Conservation (phyloP, 1,140 invertebrate genomes). For the Penaeus japonicus region DNA sequence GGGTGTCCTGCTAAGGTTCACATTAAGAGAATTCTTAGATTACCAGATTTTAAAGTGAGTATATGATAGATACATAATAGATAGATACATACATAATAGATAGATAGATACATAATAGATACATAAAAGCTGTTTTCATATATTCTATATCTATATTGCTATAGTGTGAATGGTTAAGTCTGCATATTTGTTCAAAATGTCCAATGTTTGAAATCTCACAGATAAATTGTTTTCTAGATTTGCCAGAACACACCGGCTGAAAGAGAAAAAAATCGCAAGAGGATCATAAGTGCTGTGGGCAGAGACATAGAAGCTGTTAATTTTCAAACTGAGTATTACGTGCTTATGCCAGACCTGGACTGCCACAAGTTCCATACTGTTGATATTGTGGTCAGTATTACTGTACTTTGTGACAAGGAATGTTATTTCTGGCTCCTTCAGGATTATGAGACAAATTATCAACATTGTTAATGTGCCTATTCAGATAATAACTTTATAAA, state of each 20-base stretch:
- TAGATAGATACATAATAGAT: no score
- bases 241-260: background rate
- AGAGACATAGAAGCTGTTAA: background rate
- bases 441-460: no score
- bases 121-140: no score
- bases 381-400: conserved; percentile 3
- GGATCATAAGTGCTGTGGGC: background rate
- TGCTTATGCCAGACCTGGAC: background rate
- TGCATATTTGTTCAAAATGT: no score
- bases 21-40: conserved; percentile 17
- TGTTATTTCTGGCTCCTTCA: no score
- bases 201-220: background rate
- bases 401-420: background rate
- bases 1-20: conserved; percentile 7
- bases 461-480: no score
- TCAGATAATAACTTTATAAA: no score
- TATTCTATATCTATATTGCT: no score
- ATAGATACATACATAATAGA: no score
- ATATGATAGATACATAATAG: no score
- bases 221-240: background rate
- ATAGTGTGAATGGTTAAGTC: no score
- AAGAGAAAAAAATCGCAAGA: background rate
- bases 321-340: background rate
- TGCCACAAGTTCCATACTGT: background rate
- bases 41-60: background rate